These are phyloP conservation scores for Linnaemya vulpina DNA, from an alignment of 2,888 invertebrate genomes.

Conservation along the genomic window DNA sequence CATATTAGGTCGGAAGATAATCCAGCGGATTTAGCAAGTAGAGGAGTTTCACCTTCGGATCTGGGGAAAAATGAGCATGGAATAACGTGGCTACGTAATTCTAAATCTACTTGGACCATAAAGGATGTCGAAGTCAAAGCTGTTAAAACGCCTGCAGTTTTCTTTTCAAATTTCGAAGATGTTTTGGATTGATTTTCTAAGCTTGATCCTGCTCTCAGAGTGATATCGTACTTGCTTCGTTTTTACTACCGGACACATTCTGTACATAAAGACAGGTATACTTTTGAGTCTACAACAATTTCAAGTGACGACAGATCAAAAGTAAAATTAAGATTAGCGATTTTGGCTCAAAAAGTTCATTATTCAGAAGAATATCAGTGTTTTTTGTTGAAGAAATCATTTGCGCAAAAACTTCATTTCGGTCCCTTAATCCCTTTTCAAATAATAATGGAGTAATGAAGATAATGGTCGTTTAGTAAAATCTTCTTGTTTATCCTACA, in stretches of 20 bases:
- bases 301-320: neutral
- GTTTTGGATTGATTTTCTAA: neutral
- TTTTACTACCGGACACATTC: neutral
- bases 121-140: neutral
- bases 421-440: neutral
- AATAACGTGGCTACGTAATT: too few relatives aligned
- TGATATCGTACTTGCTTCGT: neutral
- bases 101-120: too few relatives aligned
- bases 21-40: too few relatives aligned
- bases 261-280: neutral
- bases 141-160: neutral
- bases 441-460: neutral
- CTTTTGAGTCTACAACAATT: neutral
- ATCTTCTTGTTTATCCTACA: too few relatives aligned
- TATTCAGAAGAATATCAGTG: neutral
- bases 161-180: neutral
- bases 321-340: neutral
- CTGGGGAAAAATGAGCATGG: too few relatives aligned
- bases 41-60: too few relatives aligned
- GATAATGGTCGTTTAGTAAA: too few relatives aligned
- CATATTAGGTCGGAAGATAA: too few relatives aligned
- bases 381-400: neutral
- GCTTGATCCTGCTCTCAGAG: neutral
- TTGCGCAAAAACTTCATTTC: neutral
- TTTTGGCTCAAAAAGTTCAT: conserved; percentile 1